Conservation (phyloP, 2,888 invertebrate genomes). For the Octonoba sinensis region DNA sequence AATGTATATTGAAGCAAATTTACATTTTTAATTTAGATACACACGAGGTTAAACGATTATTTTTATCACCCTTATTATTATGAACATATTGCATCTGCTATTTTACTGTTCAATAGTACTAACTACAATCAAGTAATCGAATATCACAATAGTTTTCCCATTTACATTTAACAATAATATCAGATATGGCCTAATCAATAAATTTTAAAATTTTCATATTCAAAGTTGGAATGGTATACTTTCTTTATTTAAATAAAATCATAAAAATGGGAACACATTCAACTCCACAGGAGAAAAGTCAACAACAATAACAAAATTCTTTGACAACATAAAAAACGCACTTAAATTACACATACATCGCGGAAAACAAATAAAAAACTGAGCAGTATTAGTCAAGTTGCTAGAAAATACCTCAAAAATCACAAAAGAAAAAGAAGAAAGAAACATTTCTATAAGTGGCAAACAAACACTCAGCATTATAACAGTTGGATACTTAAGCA, state of each 20-base stretch:
- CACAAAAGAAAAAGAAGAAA: constrained; percentile 8
- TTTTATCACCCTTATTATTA: constrained; percentile 4
- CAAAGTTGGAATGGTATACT: constrained; percentile 49
- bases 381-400: constrained; percentile 54
- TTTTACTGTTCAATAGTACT: constrained; percentile 9
- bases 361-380: constrained; percentile 55
- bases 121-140: constrained; percentile 16
- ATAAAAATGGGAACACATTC: constrained; percentile 58
- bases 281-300: constrained; percentile 51
- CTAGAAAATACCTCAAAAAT: constrained; percentile 33
- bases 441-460: constrained; percentile 12
- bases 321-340: constrained; percentile 61
- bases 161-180: constrained; percentile 16
- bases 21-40: constrained; percentile 11
- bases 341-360: constrained; percentile 58
- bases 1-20: constrained; percentile 32
- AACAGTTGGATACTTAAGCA: constrained; percentile 33
- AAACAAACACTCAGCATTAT: constrained; percentile 32
- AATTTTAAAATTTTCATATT: constrained; percentile 15
- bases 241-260: constrained; percentile 51
- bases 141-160: constrained; percentile 17
- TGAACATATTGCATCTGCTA: constrained; percentile 18
- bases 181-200: constrained; percentile 21
- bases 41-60: neutral
- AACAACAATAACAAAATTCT: constrained; percentile 63